Evolutionary conservation across 2,797 vertebrate genomes (phyloP).

Genomic region (Myotis vivesi): DNA sequence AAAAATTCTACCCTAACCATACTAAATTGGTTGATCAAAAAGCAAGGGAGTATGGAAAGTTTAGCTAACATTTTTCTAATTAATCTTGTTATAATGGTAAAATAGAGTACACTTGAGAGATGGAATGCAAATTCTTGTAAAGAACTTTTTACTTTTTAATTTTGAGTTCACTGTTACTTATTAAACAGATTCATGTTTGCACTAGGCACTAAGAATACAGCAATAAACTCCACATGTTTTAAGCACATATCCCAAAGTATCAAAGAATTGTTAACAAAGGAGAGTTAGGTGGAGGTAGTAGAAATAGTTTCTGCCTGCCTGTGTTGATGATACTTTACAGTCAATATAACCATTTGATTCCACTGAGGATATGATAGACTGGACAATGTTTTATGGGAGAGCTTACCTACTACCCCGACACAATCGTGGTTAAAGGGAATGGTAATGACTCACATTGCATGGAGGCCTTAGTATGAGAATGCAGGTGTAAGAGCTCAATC

Average conservation of each 20-base stretch:
- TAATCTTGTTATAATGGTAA: not conserved
- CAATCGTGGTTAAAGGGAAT: not conserved
- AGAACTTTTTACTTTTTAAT: not conserved
- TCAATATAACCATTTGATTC: conserved; percentile 13
- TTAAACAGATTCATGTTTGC: not conserved
- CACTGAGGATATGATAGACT: not conserved
- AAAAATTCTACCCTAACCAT: not conserved
- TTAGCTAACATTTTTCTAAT: conserved; percentile 28
- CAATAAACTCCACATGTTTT: not conserved
- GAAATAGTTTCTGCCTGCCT: not conserved
- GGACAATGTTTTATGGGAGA: not conserved
- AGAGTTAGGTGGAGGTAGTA: not conserved
- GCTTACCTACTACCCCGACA: not conserved
- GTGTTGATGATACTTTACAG: not conserved
- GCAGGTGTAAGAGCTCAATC: not conserved
- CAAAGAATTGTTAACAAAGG: not conserved
- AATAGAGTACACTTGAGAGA: not conserved
- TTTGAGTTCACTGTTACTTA: not conserved
- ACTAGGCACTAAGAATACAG: not conserved
- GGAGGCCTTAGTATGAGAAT: not conserved
- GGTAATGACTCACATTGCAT: not conserved
- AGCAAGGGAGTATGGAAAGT: not conserved
- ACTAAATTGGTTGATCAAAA: not conserved
- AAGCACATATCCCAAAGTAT: not conserved
- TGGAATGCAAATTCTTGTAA: conserved; percentile 14